Evolutionary conservation across 1,140 invertebrate genomes (phyloP), one percentile per base, ranked within the genome.

Genomic region (Babylonia areolata): DNA sequence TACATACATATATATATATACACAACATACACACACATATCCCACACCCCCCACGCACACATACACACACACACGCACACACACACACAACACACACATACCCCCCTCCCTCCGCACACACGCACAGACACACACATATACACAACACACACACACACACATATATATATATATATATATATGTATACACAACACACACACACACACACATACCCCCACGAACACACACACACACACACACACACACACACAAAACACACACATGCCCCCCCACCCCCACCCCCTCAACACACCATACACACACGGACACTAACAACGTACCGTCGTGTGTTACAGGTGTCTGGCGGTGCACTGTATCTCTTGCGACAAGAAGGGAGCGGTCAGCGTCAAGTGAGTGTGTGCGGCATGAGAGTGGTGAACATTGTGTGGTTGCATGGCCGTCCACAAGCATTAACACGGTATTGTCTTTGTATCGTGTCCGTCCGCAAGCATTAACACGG

Each of bases 91-190:
- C n/a, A n/a, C n/a, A n/a, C n/a, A n/a, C n/a, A n/a, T n/a, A n/a
- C n/a, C n/a, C n/a, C n/a, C n/a, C n/a, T n/a, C n/a, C n/a, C n/a
- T n/a, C n/a, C 58, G 23, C 42, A 46, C 42, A 64, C 23, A 23
- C 58, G 23, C 58, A 64, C 58, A 69, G 0, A 69, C 58, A n/a
- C 58, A n/a, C 58, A n/a, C 58, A 31, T 28, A 23, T 23, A n/a
- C 58, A 69, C 58, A n/a, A 23, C 58, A 69, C 58, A 69, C 58
- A 69, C 58, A 69, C 58, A 69, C 58, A 69, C 58, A 69, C 58
- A 51, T 23, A 69, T 28, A 69, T 23, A 69, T 23, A 20, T 31
- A 69, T 31, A 69, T 23, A 69, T 31, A 69, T 0, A 69, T 51
- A 51, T 51, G 17, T 51, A 51, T 51, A 51, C 17, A 51, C 17